Conservation (phyloP, 1,140 invertebrate genomes). For the Caerostris extrusa region DNA sequence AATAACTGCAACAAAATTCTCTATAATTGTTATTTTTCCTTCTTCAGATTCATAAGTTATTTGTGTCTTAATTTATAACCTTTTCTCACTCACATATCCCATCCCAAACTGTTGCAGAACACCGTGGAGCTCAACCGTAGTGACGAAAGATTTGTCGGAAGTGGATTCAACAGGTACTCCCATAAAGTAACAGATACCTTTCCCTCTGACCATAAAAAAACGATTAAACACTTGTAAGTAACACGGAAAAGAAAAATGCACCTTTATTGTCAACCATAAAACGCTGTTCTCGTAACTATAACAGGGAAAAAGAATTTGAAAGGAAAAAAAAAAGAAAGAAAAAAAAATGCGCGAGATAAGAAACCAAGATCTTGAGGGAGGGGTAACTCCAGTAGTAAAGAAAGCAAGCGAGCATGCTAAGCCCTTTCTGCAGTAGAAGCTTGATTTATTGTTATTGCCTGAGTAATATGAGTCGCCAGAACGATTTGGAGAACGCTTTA, state of each 20-base stretch:
- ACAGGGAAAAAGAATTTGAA: conserved; percentile 50
- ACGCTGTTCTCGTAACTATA: conserved; percentile 63
- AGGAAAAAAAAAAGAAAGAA: not conserved
- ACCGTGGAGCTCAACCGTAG: not conserved
- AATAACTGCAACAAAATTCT: no score
- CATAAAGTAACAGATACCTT: not conserved
- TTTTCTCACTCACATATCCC: no score
- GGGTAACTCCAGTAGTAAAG: conserved; percentile 69
- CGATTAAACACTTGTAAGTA: conserved; percentile 65
- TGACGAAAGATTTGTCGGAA: not conserved
- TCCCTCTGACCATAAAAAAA: conserved; percentile 45
- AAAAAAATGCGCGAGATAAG: conserved; percentile 44
- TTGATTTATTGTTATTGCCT: conserved; percentile 77
- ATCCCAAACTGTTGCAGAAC: not conserved
- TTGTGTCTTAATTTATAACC: no score
- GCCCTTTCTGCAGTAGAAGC: conserved; percentile 53
- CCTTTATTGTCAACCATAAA: conserved; percentile 67
- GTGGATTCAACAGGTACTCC: conserved; percentile 35
- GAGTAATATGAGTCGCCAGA: conserved; percentile 73
- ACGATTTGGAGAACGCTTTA: conserved; percentile 76
- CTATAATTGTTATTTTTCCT: no score
- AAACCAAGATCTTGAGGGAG: conserved; percentile 74
- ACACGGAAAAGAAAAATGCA: conserved; percentile 29
- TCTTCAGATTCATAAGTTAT: no score
- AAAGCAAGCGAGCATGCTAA: conserved; percentile 68